These are phyloP conservation scores for Pandemis cinnamomeana DNA, from an alignment of 2,888 invertebrate species.

Conservation along the genomic window DNA sequence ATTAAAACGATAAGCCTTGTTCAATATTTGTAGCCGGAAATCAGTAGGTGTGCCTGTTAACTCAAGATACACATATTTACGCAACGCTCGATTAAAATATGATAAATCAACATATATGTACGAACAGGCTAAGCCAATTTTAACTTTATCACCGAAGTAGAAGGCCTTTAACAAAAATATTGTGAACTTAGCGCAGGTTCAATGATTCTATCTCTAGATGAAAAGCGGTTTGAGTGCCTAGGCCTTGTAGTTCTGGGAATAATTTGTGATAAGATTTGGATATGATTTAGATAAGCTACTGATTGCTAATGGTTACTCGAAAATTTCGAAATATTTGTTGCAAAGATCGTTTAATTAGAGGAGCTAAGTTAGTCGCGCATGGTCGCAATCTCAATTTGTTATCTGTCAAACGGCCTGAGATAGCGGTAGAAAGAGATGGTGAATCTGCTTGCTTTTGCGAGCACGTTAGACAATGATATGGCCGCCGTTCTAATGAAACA, in stretches of 20 bases:
- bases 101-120: conserved; percentile 26
- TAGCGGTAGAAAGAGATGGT: too few species aligned
- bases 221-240: conserved; percentile 5
- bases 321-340: background rate
- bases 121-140: background rate
- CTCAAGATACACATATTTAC: conserved; percentile 32
- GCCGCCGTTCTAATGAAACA: too few species aligned
- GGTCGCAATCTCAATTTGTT: too few species aligned
- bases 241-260: background rate
- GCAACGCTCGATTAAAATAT: conserved; percentile 28
- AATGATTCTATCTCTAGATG: conserved; percentile 8
- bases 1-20: conserved; percentile 34
- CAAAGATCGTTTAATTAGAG: too few species aligned
- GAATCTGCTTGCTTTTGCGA: too few species aligned
- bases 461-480: too few species aligned
- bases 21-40: conserved; percentile 39
- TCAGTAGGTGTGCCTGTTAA: conserved; percentile 33
- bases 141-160: background rate
- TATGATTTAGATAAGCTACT: conserved; percentile 1
- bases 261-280: background rate
- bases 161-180: background rate
- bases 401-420: too few species aligned
- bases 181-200: background rate
- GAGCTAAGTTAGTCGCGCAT: too few species aligned
- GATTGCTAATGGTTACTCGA: background rate